Evolutionary conservation across 2,888 invertebrate species (phyloP), one percentile per base, ranked within the genome.

Genomic region (Sarcophaga rosellei): DNA sequence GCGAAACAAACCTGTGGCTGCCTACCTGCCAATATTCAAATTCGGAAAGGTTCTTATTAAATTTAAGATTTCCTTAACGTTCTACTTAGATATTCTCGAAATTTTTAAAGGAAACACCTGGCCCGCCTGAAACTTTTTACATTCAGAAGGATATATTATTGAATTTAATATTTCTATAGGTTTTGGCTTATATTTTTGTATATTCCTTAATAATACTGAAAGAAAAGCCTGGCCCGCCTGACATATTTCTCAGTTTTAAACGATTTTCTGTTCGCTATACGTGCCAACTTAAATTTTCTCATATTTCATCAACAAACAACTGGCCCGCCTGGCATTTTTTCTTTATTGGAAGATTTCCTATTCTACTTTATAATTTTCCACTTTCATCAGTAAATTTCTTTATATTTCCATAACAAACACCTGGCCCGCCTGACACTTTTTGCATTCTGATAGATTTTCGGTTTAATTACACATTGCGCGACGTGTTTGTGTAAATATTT

Each of bases 41-140:
- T 35, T 35, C 35, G 8, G 0, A 0, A 35, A 35, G 35, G 8
- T 35, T 35, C 35, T 35, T 35, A 35, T 35, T 35, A 35, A 35
- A 35, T 35, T 35, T 35, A 35, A 35, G 35, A 35, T 10, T 35
- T 35, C 35, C 35, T 35, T 35, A 4, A 25, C 35, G 35, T 35
- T 1, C 1, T 8, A 35, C 35, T 8, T 35, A 35, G 10, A 35
- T 35, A 35, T 47, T 57, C 15, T 10, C n/a, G 2, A 4, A n/a
- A 21, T 44, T 66, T 66, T 15, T 10, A 17, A 17, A 23, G 62
- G 15, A 20, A 62, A 25, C 45, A 53, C 0, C 4, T 74, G 74
- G 74, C 77, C 62, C 78, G 78, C 78, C 78, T 78, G 63, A 63
- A 73, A 47, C n/a, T 44, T 61, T 11, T n/a, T 21, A 20, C 1